These are phyloP conservation scores for Lasiurus borealis DNA, from an alignment of 2,113 vertebrate genomes.

Conservation along the genomic window DNA sequence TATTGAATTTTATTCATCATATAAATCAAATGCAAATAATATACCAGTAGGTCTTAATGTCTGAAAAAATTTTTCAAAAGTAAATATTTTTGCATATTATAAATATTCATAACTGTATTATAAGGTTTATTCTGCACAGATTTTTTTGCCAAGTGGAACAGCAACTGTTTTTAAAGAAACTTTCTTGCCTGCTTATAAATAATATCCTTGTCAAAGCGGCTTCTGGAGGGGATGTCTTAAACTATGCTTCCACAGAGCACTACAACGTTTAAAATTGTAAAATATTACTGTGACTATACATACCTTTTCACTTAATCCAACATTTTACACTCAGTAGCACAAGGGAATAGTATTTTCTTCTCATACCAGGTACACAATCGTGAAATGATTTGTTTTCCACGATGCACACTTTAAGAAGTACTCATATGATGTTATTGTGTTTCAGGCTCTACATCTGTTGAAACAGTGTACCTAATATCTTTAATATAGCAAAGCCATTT, in stretches of 20 bases:
- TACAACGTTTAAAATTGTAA: constrained; percentile 63
- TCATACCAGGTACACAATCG: constrained; percentile 50
- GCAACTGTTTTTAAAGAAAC: constrained; percentile 3
- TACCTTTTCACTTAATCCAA: neutral
- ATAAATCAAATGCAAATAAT: constrained; percentile 46
- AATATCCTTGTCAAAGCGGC: neutral
- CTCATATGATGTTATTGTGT: constrained; percentile 3
- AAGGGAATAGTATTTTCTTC: constrained; percentile 64
- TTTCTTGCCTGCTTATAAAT: constrained; percentile 39
- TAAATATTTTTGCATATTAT: constrained; percentile 41
- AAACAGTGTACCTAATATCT: neutral
- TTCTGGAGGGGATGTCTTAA: constrained; percentile 13
- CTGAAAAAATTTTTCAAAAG: neutral
- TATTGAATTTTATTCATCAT: constrained; percentile 14
- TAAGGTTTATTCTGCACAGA: constrained; percentile 16
- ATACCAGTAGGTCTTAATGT: neutral
- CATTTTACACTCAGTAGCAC: constrained; percentile 48
- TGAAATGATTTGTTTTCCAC: constrained; percentile 55
- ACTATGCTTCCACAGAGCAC: constrained; percentile 45
- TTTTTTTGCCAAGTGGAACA: constrained; percentile 51
- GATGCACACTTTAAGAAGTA: constrained; percentile 56
- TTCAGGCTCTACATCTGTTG: neutral
- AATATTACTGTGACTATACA: constrained; percentile 51
- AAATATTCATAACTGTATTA: constrained; percentile 20
- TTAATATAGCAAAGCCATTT: constrained; percentile 21